Evolutionary conservation across 2,888 invertebrate genomes (phyloP), one percentile per base, ranked within the genome.

Genomic region (Parelbella ahira): DNA sequence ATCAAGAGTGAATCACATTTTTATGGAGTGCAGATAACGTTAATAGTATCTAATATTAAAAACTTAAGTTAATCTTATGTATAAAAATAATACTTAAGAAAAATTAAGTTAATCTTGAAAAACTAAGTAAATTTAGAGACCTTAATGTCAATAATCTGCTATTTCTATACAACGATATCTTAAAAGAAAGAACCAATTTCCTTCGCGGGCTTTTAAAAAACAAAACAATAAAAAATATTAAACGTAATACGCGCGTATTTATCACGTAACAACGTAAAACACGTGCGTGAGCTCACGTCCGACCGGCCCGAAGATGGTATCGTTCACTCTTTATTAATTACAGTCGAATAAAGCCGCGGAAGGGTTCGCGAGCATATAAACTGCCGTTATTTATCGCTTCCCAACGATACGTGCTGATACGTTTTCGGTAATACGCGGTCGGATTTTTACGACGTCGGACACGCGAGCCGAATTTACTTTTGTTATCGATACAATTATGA

Each of bases 301-400:
- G 10, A 38, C n/a, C n/a, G n/a, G 18, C 15, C 29, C 13, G 21
- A 13, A 38, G 79, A 79, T 81, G 62, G 54, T 79, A 80, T 81
- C 80, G 68, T 63, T 58, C 61, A 57, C 60, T 68, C 65, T 63
- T 81, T 82, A 82, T 83, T 83, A 83, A 82, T 83, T 83, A 82
- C 72, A 63, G 57, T 52, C 8, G 32, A 62, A 63, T 70, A 71
- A 63, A 65, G 51, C 45, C 47, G 55, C 63, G 61, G 73, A 80
- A 80, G 80, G 81, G 80, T 80, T 81, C 60, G 32, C 39, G 60
- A 56, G 60, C 65, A 63, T 76, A 77, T 78, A 79, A 79, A 78
- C 72, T 59, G 67, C 67, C 60, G 68, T 81, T 75, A 82, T 81
- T 82, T 82, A 82, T 82, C 59, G 64, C 66, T n/a, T n/a, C n/a